Base-by-base conservation (phyloP, 2,113 vertebrate genomes). In the Percopsis transmontana region DNA sequence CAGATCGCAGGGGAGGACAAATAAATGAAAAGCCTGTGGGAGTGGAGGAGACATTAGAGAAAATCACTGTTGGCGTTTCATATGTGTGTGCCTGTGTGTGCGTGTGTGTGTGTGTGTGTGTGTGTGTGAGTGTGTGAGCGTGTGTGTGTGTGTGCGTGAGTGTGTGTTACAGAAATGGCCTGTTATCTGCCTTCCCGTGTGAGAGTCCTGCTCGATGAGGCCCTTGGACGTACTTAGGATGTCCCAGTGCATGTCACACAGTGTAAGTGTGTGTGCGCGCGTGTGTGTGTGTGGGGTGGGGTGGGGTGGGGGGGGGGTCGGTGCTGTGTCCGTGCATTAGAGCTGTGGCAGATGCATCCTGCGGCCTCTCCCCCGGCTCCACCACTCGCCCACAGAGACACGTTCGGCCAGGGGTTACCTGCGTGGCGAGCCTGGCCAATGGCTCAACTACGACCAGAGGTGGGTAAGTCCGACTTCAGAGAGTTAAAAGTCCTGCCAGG, bases 281-380 rank as follows among this genome's bases (percentile, higher is more conserved):
- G 48, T 5, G 18, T 8, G 50, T 62, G 67, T 53, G 39, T 42
- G 68, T 38, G 65, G 64, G 62, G 70, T 58, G 70, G 44, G 58
- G 52, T 18, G 74, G 78, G n/a, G n/a, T n/a, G n/a, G n/a, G n/a
- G n/a, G n/a, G n/a, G n/a, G n/a, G n/a, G n/a, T n/a, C n/a, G n/a
- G 62, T 56, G 38, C 77, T 73, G 81, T 80, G 82, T 87, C 81
- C 81, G 79, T 84, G 81, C 73, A 76, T 83, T 83, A 81, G 72
- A 77, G 86, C 85, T 86, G 84, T 45, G 67, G 76, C 81, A 88
- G 77, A 84, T 83, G 83, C 50, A 77, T 84, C 79, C 79, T 70
- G 70, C 9, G 5, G 64, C 76, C 74, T 27, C 51, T 77, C 85
- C 72, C 72, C 41, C 33, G 59, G 77, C 74, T 67, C 73, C 69